phyloP scores from a whole-genome alignment of 2,888 invertebrate species.

The Priocnemis perturbator region DNA sequence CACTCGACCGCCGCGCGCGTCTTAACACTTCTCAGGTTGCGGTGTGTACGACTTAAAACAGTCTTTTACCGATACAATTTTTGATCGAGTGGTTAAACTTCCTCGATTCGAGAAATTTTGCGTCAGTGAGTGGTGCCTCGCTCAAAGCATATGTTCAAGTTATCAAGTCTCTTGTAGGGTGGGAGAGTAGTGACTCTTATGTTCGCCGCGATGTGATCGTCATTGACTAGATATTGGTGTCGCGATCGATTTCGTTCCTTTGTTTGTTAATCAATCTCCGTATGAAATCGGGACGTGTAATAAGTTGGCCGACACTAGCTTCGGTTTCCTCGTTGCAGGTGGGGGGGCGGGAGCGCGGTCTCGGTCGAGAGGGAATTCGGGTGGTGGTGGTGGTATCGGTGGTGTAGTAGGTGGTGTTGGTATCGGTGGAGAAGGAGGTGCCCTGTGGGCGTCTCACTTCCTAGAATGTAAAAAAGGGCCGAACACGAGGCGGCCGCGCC shows the following conservation, averaged over 20 bases:
- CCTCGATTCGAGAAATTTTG: slow-evolving; percentile 25
- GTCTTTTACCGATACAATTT: too few relatives aligned
- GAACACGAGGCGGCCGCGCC: slow-evolving; percentile 63
- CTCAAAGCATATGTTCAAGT: too few relatives aligned
- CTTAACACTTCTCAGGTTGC: background rate
- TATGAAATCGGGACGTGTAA: slow-evolving; percentile 58
- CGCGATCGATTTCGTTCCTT: slow-evolving; percentile 35
- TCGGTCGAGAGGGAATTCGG: slow-evolving; percentile 66
- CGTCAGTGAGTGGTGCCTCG: background rate
- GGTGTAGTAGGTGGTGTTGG: slow-evolving; percentile 54
- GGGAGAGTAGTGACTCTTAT: too few relatives aligned
- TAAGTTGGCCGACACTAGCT: slow-evolving; percentile 69
- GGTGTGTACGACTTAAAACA: too few relatives aligned
- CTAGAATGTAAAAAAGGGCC: slow-evolving; percentile 70
- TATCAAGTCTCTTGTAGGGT: too few relatives aligned
- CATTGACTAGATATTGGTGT: background rate
- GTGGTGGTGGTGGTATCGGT: slow-evolving; percentile 53
- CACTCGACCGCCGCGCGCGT: background rate
- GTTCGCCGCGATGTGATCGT: too few relatives aligned
- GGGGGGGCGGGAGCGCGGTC: slow-evolving; percentile 72
- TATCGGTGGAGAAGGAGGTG: slow-evolving; percentile 50
- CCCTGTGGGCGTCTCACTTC: slow-evolving; percentile 71
- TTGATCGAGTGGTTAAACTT: background rate
- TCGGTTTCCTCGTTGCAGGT: slow-evolving; percentile 75
- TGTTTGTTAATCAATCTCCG: slow-evolving; percentile 21